phyloP scores from a whole-genome alignment of 1,140 invertebrate genomes.

The Ceratoteleas bidentatus region DNA sequence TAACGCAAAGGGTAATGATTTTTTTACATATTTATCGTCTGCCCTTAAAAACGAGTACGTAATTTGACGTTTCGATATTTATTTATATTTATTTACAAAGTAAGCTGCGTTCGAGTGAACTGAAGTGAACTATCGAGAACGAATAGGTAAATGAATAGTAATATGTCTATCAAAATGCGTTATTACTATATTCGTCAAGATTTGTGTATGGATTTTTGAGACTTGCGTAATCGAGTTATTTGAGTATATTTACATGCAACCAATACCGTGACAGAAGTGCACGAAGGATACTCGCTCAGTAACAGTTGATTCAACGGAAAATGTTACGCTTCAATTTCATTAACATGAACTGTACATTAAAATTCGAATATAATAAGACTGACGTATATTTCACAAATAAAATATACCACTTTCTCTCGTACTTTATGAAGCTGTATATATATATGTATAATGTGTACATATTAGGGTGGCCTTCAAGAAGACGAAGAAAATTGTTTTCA shows the following conservation, averaged over 20 bases:
- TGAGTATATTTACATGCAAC: conserved; percentile 58
- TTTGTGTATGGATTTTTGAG: conserved; percentile 29
- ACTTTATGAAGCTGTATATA: conserved; percentile 22
- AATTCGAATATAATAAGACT: conserved; percentile 45
- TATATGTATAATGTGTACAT: conserved; percentile 10
- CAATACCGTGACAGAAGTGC: conserved; percentile 31
- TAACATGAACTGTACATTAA: conserved; percentile 55
- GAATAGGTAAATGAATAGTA: background rate
- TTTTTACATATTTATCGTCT: conserved; percentile 14
- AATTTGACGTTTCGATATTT: conserved; percentile 17
- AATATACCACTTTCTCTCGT: conserved; percentile 34
- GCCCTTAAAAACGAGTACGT: conserved; percentile 8
- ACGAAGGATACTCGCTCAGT: conserved; percentile 54
- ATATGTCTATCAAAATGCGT: conserved; percentile 19
- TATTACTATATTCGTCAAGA: conserved; percentile 34
- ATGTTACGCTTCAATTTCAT: conserved; percentile 58
- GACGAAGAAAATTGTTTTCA: too few species aligned
- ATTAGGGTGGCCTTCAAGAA: too few species aligned
- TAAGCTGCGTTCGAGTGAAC: conserved; percentile 9
- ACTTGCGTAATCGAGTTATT: conserved; percentile 44
- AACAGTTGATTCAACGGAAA: conserved; percentile 47
- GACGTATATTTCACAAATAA: conserved; percentile 36
- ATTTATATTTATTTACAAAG: conserved; percentile 47
- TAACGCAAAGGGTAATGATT: conserved; percentile 8
- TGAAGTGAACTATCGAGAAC: background rate